These are phyloP conservation scores for Apogon talboti DNA, from an alignment of 2,797 vertebrate species.

Conservation along the genomic window DNA sequence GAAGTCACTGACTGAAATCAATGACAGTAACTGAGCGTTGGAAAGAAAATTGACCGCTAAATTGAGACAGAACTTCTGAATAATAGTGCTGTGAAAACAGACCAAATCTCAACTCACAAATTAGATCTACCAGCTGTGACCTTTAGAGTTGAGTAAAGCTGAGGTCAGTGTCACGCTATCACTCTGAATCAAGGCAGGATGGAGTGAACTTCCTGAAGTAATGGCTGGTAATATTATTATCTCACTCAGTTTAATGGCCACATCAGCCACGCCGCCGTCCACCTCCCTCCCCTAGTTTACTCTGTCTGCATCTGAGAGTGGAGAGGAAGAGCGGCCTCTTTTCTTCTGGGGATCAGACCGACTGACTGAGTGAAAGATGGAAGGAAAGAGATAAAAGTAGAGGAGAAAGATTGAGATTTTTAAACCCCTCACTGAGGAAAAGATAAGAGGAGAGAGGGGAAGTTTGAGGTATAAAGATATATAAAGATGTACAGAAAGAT, in stretches of 20 bases:
- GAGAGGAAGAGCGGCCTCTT: conserved; percentile 19
- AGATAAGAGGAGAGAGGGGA: conserved; percentile 1
- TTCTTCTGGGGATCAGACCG: conserved; percentile 19
- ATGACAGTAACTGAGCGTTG: neutral
- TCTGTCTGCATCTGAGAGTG: conserved; percentile 16
- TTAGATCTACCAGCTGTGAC: conserved; percentile 39
- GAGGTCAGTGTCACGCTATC: conserved; percentile 47
- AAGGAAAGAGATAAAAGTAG: neutral
- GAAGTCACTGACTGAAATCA: neutral
- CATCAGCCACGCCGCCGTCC: conserved; percentile 7
- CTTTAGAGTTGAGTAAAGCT: conserved; percentile 55
- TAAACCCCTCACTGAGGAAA: neutral
- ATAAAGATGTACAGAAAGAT: conserved; percentile 39
- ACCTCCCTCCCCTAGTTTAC: neutral
- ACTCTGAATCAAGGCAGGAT: conserved; percentile 30
- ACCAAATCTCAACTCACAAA: conserved; percentile 34
- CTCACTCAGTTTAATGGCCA: conserved; percentile 56
- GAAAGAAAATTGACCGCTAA: conserved; percentile 37
- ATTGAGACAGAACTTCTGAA: conserved; percentile 33
- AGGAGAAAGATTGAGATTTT: neutral
- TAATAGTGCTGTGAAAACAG: conserved; percentile 1
- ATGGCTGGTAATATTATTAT: conserved; percentile 64
- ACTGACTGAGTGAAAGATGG: neutral
- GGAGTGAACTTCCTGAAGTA: conserved; percentile 56
- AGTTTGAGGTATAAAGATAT: conserved; percentile 5